These are phyloP conservation scores for Poecilia picta DNA, from an alignment of 2,797 vertebrate genomes.

Conservation along the genomic window DNA sequence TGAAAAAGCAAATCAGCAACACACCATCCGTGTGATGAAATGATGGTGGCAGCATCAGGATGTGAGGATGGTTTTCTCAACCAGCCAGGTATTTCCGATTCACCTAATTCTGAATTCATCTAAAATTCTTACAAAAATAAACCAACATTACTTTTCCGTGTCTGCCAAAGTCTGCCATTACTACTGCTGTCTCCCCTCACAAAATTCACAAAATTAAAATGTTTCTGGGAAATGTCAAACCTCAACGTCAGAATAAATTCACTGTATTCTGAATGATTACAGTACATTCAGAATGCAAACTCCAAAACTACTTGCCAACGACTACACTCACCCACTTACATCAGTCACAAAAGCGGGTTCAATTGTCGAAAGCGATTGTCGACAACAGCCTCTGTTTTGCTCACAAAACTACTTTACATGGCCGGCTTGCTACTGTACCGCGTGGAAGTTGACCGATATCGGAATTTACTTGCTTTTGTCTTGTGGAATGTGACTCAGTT, in stretches of 20 bases:
- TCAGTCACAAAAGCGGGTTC: conserved; percentile 30
- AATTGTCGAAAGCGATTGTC: conserved; percentile 52
- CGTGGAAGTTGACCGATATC: background rate
- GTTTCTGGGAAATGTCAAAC: background rate
- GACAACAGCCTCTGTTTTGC: conserved; percentile 37
- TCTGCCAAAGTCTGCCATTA: no score
- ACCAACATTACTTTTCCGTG: no score
- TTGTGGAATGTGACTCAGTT: conserved; percentile 18
- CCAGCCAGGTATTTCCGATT: no score
- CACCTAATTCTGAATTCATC: no score
- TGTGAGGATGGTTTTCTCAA: background rate
- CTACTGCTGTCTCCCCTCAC: no score
- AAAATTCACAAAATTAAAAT: background rate
- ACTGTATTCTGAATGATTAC: background rate
- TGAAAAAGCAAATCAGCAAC: background rate
- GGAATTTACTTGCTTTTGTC: conserved; percentile 8
- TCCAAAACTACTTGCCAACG: background rate
- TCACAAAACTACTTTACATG: background rate
- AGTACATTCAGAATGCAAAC: background rate
- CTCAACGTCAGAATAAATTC: background rate
- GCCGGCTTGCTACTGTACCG: background rate
- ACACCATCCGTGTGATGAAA: background rate
- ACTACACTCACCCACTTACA: conserved; percentile 19
- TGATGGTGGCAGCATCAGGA: background rate
- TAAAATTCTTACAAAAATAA: no score